Conservation (phyloP, 2,113 vertebrate genomes). For the Hippolais icterina region DNA sequence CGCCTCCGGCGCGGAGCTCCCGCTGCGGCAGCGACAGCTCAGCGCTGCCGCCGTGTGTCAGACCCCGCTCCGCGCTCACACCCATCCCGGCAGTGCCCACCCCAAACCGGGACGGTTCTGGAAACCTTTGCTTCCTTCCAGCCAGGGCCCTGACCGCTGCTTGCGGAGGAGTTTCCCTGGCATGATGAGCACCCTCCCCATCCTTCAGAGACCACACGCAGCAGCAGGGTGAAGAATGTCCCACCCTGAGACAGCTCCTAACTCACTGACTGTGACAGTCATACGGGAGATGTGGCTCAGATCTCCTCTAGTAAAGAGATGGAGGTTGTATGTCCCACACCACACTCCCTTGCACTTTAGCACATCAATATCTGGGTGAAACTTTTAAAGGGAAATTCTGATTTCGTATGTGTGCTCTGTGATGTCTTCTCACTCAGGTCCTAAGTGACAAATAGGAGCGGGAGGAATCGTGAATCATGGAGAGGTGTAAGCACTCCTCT, state of each 20-base stretch:
- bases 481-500: background rate
- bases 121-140: background rate
- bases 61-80: rapidly evolving
- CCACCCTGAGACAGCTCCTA: background rate
- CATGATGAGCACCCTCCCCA: rapidly evolving
- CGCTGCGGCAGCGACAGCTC: background rate
- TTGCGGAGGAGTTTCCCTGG: rapidly evolving
- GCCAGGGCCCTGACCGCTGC: rapidly evolving
- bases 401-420: background rate
- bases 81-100: rapidly evolving
- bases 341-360: no score
- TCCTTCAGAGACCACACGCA: background rate
- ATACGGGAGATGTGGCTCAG: background rate
- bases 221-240: background rate
- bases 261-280: background rate
- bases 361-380: background rate
- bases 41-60: background rate
- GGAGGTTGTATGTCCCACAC: background rate
- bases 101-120: rapidly evolving
- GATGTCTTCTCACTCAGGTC: background rate
- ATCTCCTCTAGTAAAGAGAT: background rate
- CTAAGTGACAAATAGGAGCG: background rate
- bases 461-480: background rate
- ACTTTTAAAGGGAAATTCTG: background rate
- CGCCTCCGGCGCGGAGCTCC: rapidly evolving